Evolutionary conservation across 2,888 invertebrate genomes (phyloP), one percentile per base, ranked within the genome.

Genomic region (Dermolepida albohirtum): DNA sequence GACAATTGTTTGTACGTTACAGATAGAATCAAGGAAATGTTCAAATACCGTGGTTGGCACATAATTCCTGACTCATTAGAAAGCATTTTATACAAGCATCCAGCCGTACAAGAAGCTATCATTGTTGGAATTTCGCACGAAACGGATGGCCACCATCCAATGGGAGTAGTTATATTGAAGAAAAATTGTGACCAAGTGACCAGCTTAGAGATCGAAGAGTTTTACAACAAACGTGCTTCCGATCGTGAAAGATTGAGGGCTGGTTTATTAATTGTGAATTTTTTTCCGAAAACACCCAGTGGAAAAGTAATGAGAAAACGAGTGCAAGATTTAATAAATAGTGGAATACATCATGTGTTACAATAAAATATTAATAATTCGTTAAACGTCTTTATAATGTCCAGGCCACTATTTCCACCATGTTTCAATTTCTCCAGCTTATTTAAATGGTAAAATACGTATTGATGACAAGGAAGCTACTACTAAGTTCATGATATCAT

Each of bases 11-110:
- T 80, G 5, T 79, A 75, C 66, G 72, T 80, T 11, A 69, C 74
- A 0, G 78, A 76, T 40, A 69, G 79, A 27, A 67, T 75, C 0
- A 76, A 77, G 50, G 79, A 79, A 52, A 78, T 76, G 62, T 78
- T 80, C 51, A 80, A 78, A 67, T 78, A 78, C 52, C 70, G 73
- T 50, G 63, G 69, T 11, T 76, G 74, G 72, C 78, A 76, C 49
- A 73, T 87, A 29, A 72, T 74, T 5, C 78, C 79, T 5, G 68
- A 73, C 7, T 68, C 66, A n/a, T 66, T 79, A 17, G 79, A 79
- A 71, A 40, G 52, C 0, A 69, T 75, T 11, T 41, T 79, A 22
- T 49, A 67, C 4, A 70, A 73, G 22, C 78, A 79, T 70, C 75
- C 77, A 2, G 74, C 70, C 34, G 73, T 80, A n/a, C 49, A 66